Evolutionary conservation across 2,113 vertebrate species (phyloP), one percentile per base, ranked within the genome.

Genomic region (Sphyrna mokarran): DNA sequence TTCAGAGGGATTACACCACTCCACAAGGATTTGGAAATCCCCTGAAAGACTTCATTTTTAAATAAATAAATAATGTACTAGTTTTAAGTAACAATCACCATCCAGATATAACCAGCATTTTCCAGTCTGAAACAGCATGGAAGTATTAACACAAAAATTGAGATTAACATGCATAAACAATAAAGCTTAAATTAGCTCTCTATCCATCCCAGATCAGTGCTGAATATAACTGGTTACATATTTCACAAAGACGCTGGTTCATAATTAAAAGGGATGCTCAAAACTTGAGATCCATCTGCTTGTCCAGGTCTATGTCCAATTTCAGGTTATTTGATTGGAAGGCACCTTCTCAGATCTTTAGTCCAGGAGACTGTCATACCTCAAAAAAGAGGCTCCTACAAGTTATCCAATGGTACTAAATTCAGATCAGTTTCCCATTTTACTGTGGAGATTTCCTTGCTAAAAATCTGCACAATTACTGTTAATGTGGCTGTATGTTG

Each of bases 401-500:
- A 4, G 16, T 11, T 90, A 58, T n/a, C 29, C 63, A n/a, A 90
- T 90, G 76, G 76, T 63, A 63, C 58, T n/a, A 90, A 90, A 90
- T 90, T 18, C 29, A n/a, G n/a, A 90, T 90, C 87, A 63, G 54
- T n/a, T 90, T 90, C 58, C 29, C 87, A 90, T 29, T 89, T 90
- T 54, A 13, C 29, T 33, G 26, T 14, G n/a, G 58, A 90, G 7
- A 90, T n/a, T 89, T 1, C 33, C 87, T 90, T 90, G 87, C 58
- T 63, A n/a, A 61, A 58, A 90, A 33, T 70, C 26, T 90, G 13
- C 76, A 78, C 33, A 78, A n/a, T 78, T 78, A 58, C 54, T 90
- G 26, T 13, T n/a, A 90, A 48, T 90, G 48, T 89, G 86, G 10
- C 29, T 90, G 26, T 22, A 26, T 33, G 61, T 90, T n/a, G 33